Conservation (phyloP, 2,888 invertebrate genomes). For the Agrochola lota region DNA sequence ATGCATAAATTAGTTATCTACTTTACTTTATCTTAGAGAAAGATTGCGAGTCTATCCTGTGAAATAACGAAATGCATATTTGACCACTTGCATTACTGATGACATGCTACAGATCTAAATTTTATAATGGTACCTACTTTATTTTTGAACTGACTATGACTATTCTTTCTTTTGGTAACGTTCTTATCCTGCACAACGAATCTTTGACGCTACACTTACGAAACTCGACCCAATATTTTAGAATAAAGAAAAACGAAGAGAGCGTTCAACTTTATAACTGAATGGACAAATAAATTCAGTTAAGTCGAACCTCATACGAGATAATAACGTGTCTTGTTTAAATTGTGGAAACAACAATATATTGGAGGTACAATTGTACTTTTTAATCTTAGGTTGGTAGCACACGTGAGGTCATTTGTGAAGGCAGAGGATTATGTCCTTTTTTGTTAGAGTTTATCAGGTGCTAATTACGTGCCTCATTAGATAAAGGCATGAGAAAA, state of each 20-base stretch:
- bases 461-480: not conserved
- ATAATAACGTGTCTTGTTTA: constrained; percentile 81
- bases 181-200: constrained; percentile 56
- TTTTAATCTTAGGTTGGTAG: constrained; percentile 39
- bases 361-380: constrained; percentile 75
- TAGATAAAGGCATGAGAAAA: not conserved
- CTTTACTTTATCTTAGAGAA: no score
- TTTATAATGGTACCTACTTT: no score
- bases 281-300: constrained; percentile 85
- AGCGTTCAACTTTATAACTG: constrained; percentile 82
- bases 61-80: no score
- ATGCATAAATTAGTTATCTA: no score
- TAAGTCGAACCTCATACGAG: constrained; percentile 78
- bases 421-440: not conserved
- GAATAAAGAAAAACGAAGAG: constrained; percentile 75
- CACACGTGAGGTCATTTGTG: constrained; percentile 7
- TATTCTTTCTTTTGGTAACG: not conserved
- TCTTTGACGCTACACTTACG: constrained; percentile 81
- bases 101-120: no score
- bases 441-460: not conserved
- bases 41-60: no score
- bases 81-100: no score
- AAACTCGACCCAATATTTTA: constrained; percentile 79
- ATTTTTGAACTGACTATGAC: no score
- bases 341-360: constrained; percentile 78